Percentiles rank a stretch among this genome's conserved stretches.
Evolutionary conservation across 2,888 invertebrate genomes (phyloP).

Genomic region (Acrobasis consociella): DNA sequence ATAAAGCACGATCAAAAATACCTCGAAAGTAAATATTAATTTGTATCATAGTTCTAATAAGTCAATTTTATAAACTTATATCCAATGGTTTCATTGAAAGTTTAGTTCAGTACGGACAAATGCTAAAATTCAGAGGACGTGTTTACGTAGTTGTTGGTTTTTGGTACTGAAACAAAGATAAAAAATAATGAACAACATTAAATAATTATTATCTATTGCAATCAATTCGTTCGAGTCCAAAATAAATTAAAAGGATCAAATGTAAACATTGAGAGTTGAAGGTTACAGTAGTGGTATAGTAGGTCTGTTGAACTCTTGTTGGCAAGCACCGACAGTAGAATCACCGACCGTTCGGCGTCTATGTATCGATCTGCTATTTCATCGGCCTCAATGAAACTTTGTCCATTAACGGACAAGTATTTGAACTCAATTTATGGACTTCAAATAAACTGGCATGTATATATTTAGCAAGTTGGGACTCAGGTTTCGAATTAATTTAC

Average conservation of each 20-base stretch:
- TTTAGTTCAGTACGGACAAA: too few relatives aligned
- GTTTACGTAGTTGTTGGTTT: too few relatives aligned
- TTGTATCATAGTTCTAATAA: too few relatives aligned
- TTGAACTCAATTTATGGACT: not conserved
- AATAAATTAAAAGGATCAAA: not conserved
- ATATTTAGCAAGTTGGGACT: not conserved
- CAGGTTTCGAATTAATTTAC: not conserved
- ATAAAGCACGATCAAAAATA: not conserved
- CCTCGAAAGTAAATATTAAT: not conserved
- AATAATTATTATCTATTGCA: too few relatives aligned
- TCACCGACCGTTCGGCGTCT: constrained; percentile 66
- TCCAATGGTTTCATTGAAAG: too few relatives aligned
- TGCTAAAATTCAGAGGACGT: too few relatives aligned
- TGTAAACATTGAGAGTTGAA: constrained; percentile 23
- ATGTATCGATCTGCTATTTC: constrained; percentile 66
- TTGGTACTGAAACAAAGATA: too few relatives aligned
- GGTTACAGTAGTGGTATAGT: constrained; percentile 37
- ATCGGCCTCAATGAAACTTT: constrained; percentile 53
- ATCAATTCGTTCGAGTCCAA: too few relatives aligned
- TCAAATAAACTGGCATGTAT: constrained; percentile 6
- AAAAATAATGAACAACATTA: too few relatives aligned
- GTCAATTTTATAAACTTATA: too few relatives aligned
- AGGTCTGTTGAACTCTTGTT: constrained; percentile 52
- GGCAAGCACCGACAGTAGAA: constrained; percentile 46
- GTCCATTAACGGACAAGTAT: constrained; percentile 41